Percentiles rank a stretch among this genome's conserved stretches.
phyloP scores from a whole-genome alignment of 2,113 vertebrate genomes.

The Pseudopodoces humilis region DNA sequence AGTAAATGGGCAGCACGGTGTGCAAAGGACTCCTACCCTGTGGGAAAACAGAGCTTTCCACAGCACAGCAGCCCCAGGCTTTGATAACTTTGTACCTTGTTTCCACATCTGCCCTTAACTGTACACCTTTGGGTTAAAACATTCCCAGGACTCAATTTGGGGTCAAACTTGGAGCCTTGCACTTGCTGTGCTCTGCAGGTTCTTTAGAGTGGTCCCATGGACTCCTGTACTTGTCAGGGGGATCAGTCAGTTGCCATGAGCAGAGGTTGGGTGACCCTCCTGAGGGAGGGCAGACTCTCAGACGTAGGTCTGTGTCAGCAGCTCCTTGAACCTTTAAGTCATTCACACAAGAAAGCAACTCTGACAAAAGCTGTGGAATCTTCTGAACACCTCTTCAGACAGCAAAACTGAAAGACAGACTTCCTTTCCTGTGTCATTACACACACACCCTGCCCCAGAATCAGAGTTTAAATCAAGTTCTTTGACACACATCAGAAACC shows the following conservation, averaged over 20 bases:
- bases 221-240: not conserved
- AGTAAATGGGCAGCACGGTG: not conserved
- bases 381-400: constrained; percentile 59
- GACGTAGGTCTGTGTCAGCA: not conserved
- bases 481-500: constrained; percentile 62
- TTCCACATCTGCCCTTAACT: not conserved
- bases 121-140: not conserved
- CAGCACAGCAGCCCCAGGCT: not conserved
- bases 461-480: constrained; percentile 30
- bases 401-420: constrained; percentile 47
- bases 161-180: not conserved
- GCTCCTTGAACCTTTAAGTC: constrained; percentile 46
- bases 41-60: not conserved
- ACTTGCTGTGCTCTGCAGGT: not conserved
- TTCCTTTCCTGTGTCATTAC: constrained; percentile 58
- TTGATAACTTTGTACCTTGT: not conserved
- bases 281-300: not conserved
- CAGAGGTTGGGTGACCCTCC: not conserved
- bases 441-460: constrained; percentile 26
- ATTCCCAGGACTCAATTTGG: not conserved
- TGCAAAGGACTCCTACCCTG: not conserved
- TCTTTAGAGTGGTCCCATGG: not conserved
- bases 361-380: constrained; percentile 40
- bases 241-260: not conserved
- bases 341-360: constrained; percentile 48